Percentiles rank a stretch among this genome's conserved stretches.
phyloP scores from a whole-genome alignment of 2,888 invertebrate species.

The Hydrotaea diabolus region DNA sequence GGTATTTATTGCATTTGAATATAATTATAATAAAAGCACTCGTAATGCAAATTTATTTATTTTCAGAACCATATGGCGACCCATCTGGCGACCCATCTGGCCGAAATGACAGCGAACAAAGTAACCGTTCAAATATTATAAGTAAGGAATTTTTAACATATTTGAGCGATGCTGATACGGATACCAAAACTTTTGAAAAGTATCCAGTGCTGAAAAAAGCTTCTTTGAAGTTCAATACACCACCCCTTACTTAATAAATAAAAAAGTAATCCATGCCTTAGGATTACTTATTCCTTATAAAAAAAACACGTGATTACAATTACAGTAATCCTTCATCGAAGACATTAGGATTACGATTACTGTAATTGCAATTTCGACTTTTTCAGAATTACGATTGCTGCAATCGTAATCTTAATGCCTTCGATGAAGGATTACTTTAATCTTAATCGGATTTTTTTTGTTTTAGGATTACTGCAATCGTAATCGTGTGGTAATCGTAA shows the following conservation, averaged over 20 bases:
- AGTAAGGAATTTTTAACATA: neutral
- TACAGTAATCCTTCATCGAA: neutral
- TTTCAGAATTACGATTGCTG: neutral
- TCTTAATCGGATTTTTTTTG: too few relatives aligned
- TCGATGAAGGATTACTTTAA: too few relatives aligned
- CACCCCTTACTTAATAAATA: neutral
- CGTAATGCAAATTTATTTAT: neutral
- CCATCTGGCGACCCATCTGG: neutral
- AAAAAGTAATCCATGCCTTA: neutral
- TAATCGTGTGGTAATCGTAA: too few relatives aligned
- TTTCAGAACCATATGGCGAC: neutral
- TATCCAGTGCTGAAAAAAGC: neutral
- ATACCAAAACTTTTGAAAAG: neutral
- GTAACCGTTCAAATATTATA: neutral
- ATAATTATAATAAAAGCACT: neutral
- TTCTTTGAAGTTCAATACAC: neutral
- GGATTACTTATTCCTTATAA: neutral
- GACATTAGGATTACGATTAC: neutral
- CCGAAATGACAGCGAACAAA: neutral
- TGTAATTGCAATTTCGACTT: slow-evolving; percentile 3
- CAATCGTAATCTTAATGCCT: too few relatives aligned
- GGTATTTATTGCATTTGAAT: neutral
- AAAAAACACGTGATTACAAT: neutral
- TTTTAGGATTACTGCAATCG: too few relatives aligned
- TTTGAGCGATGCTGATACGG: neutral